A percentile compares a stretch with the other conserved stretches of the same genome.
phyloP scores from a whole-genome alignment of 2,888 invertebrate genomes.

The Isoperla grammatica region DNA sequence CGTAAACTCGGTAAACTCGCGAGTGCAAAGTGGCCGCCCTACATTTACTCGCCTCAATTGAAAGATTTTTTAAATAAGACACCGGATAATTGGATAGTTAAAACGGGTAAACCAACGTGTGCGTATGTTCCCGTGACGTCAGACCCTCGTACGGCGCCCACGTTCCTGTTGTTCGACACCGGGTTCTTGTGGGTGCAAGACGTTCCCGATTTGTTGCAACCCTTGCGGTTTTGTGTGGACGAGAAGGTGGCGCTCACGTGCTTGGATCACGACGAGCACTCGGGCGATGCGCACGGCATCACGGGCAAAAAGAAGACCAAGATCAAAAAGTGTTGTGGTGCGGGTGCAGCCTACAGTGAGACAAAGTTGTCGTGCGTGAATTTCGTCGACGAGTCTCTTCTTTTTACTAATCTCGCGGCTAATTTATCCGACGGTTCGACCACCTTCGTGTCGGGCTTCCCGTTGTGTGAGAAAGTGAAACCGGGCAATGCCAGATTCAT shows the following conservation, averaged over 20 bases:
- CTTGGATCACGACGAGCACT: conserved; percentile 38
- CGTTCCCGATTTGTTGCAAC: conserved; percentile 45
- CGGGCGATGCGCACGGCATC: conserved; percentile 37
- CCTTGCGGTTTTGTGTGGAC: conserved; percentile 64
- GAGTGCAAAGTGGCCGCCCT: conserved; percentile 50
- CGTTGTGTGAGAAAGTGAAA: conserved; percentile 9
- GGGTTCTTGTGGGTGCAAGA: conserved; percentile 57
- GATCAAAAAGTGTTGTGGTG: conserved; percentile 66
- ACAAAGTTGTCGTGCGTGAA: conserved; percentile 47
- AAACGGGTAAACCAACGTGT: conserved; percentile 42
- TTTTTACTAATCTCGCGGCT: conserved; percentile 42
- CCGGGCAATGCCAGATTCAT: conserved; percentile 11
- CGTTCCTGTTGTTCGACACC: conserved; percentile 57
- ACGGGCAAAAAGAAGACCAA: conserved; percentile 42
- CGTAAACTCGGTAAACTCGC: conserved; percentile 25
- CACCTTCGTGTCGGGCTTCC: conserved; percentile 23
- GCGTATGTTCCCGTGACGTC: conserved; percentile 11
- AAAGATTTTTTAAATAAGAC: conserved; percentile 44
- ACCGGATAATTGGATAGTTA: conserved; percentile 49
- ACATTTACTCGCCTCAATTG: conserved; percentile 51
- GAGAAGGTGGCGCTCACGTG: conserved; percentile 60
- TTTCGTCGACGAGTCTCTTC: conserved; percentile 47
- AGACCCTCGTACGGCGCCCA: conserved; percentile 42
- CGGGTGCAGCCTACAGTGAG: conserved; percentile 56
- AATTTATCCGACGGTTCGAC: conserved; percentile 28